Conservation (phyloP, 2,888 invertebrate species). For the Nomada goodeniana region DNA sequence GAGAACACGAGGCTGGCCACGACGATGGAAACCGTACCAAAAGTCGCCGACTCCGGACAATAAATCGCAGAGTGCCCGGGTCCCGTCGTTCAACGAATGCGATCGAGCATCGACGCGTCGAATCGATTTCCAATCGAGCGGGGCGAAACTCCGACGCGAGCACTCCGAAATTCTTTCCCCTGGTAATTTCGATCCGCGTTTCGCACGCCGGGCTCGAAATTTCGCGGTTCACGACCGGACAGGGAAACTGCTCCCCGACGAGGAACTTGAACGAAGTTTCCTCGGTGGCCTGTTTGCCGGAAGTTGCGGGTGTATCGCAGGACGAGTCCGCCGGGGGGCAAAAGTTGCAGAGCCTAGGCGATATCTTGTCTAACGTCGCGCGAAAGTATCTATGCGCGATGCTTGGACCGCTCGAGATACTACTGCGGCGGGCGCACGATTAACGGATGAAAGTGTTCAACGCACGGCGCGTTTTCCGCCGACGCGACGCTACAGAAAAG, state of each 20-base stretch:
- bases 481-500: background rate
- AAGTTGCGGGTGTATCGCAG: conserved; percentile 12
- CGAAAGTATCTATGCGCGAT: background rate
- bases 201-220: conserved; percentile 14
- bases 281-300: background rate
- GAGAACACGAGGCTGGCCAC: conserved; percentile 54
- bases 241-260: conserved; percentile 31
- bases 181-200: conserved; percentile 17
- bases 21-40: conserved; percentile 37
- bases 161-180: conserved; percentile 4
- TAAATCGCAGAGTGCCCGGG: background rate
- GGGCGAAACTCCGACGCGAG: conserved; percentile 5
- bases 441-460: too few relatives aligned
- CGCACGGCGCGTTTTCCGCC: background rate
- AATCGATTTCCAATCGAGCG: conserved; percentile 27
- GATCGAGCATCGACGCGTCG: conserved; percentile 8
- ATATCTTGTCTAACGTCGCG: background rate
- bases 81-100: background rate
- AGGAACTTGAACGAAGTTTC: conserved; percentile 44
- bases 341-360: conserved; percentile 29
- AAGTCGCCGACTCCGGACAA: conserved; percentile 29
- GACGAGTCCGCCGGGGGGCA: background rate
- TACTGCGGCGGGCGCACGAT: too few relatives aligned
- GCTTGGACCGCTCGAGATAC: background rate
- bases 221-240: conserved; percentile 49